A percentile compares a stretch with the other conserved stretches of the same genome.
Conservation (phyloP, 2,888 invertebrate genomes). For the Agapostemon virescens region DNA sequence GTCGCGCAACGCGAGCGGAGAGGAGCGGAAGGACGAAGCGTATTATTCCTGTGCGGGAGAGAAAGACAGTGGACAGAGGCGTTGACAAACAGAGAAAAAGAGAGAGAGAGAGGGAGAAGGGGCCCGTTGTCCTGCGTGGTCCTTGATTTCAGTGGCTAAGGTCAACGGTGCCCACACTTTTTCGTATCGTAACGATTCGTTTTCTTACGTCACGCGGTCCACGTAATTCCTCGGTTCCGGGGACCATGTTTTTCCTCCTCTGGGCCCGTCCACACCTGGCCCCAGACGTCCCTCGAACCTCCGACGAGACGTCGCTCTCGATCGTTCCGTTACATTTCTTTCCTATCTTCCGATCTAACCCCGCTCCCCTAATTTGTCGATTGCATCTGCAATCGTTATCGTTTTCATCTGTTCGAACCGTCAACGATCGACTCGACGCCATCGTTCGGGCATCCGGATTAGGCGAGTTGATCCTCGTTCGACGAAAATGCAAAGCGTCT, state of each 20-base stretch:
- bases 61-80: constrained; percentile 27
- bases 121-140: constrained; percentile 47
- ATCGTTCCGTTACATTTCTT: background rate
- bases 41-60: constrained; percentile 41
- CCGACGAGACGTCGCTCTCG: too few species aligned
- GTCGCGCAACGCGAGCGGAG: background rate
- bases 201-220: constrained; percentile 38
- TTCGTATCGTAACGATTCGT: constrained; percentile 39
- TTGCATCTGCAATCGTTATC: background rate
- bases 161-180: constrained; percentile 66
- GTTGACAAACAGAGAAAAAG: constrained; percentile 12
- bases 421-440: too few species aligned
- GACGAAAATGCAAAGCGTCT: too few species aligned
- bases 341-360: background rate
- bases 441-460: too few species aligned
- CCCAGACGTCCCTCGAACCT: background rate
- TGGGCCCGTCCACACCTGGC: background rate
- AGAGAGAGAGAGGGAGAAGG: constrained; percentile 34
- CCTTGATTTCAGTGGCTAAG: constrained; percentile 73
- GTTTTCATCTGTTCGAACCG: background rate
- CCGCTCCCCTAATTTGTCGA: background rate
- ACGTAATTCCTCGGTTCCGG: constrained; percentile 39
- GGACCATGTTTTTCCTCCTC: background rate
- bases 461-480: too few species aligned
- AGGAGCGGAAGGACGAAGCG: constrained; percentile 51